phyloP scores from a whole-genome alignment of 1,140 invertebrate genomes.

The Caenorhabditis brenneri region DNA sequence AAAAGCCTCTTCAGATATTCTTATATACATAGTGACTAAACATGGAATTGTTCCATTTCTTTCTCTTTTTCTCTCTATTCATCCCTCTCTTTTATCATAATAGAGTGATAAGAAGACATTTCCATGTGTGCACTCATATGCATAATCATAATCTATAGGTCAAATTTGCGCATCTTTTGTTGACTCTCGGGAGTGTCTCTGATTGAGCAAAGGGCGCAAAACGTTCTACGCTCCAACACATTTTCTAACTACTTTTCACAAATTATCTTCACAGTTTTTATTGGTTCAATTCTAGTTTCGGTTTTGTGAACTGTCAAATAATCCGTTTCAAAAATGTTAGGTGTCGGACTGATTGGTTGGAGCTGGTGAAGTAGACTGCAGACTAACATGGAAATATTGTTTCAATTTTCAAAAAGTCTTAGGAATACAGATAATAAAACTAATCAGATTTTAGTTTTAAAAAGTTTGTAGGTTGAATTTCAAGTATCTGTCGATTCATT shows the following conservation, averaged over 20 bases:
- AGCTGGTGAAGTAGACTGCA: too few relatives aligned
- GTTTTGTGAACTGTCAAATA: not conserved
- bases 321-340: too few relatives aligned
- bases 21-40: not conserved
- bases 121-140: slow-evolving; percentile 41
- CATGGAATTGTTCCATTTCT: not conserved
- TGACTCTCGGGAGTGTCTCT: slow-evolving; percentile 1
- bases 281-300: not conserved
- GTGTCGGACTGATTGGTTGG: too few relatives aligned
- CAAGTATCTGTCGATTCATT: too few relatives aligned
- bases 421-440: too few relatives aligned
- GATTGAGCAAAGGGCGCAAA: not conserved
- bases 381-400: too few relatives aligned
- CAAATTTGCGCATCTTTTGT: slow-evolving; percentile 40
- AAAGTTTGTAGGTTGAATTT: too few relatives aligned
- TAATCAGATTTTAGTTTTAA: too few relatives aligned
- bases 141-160: slow-evolving; percentile 39
- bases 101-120: slow-evolving; percentile 21
- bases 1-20: not conserved
- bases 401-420: too few relatives aligned
- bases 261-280: not conserved
- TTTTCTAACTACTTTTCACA: not conserved
- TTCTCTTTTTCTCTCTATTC: slow-evolving; percentile 8
- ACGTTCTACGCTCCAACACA: not conserved
- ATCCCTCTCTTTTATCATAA: not conserved